These are phyloP conservation scores for Poeciliopsis presidionis DNA, from an alignment of 2,797 vertebrate species.

Conservation along the genomic window DNA sequence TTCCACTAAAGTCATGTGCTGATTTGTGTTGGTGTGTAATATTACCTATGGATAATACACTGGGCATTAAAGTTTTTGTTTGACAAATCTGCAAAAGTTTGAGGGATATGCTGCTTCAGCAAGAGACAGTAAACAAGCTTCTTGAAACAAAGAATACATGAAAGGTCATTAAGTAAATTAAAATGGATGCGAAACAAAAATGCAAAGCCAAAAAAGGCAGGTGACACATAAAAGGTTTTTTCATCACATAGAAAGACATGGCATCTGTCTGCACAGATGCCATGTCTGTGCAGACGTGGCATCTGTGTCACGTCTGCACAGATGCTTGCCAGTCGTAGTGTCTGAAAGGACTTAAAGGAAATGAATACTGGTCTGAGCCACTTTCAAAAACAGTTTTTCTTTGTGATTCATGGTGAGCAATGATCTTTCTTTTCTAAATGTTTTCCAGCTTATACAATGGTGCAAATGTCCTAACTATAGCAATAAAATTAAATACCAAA, in stretches of 20 bases:
- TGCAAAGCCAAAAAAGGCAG: neutral
- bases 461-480: neutral
- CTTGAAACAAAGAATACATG: neutral
- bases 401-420: constrained; percentile 1
- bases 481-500: neutral
- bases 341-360: constrained; percentile 1
- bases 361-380: neutral
- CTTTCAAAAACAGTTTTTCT: neutral
- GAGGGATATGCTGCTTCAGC: no score
- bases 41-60: neutral
- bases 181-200: neutral
- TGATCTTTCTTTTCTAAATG: neutral
- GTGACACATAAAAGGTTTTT: neutral
- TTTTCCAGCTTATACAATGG: neutral
- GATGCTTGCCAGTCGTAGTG: neutral
- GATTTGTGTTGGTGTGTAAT: neutral
- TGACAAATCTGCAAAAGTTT: neutral
- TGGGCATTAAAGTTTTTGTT: neutral
- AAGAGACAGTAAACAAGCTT: neutral
- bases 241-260: neutral
- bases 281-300: no score
- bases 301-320: neutral
- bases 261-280: neutral
- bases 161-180: neutral
- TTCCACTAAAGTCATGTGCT: neutral